Evolutionary conservation across 2,113 vertebrate species (phyloP), one percentile per base, ranked within the genome.

Genomic region (Percina caprodes): DNA sequence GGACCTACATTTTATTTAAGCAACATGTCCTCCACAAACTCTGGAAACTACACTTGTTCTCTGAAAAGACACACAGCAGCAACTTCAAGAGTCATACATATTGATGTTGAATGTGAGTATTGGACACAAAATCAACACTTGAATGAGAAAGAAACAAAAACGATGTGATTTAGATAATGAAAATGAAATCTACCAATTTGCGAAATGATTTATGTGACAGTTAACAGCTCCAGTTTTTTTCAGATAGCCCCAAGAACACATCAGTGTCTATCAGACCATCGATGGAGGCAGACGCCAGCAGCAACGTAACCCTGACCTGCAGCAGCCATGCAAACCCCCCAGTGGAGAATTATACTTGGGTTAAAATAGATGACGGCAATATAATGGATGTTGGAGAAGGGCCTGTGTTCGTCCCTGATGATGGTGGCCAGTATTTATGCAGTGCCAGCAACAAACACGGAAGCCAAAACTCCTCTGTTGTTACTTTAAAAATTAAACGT

Each of bases 31-130:
- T n/a, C 2, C 1, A n/a, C 14, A 24, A 18, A 48, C 60, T 88
- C 88, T 49, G 91, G 91, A 65, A 90, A 84, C 63, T 92, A 91
- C 80, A 39, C 65, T 10, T 92, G 88, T 58, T 82, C 84, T 54
- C 63, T 87, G 2, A 88, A 86, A 46, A 7, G 12, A 13, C 49
- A 85, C 42, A n/a, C 16, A 0, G 48, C 33, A 51, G 30, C 42
- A 26, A 49, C 45, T 33, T 89, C 91, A 62, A 15, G 1, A 33
- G 54, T 69, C 51, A 1, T 52, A 10, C 8, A 15, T 10, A 54
- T 92, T 4, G 21, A 85, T 60, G 88, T 92, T 52, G 85, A 85
- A 84, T 76, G 91, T 91, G 54, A 90, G 90, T 84, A 58, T 16
- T 5, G 6, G 19, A 56, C 19, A 26, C 5, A 54, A 24, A 11